Percentiles rank a stretch among this genome's conserved stretches.
phyloP scores from a whole-genome alignment of 2,888 invertebrate species.

The Megastigmus dorsalis region DNA sequence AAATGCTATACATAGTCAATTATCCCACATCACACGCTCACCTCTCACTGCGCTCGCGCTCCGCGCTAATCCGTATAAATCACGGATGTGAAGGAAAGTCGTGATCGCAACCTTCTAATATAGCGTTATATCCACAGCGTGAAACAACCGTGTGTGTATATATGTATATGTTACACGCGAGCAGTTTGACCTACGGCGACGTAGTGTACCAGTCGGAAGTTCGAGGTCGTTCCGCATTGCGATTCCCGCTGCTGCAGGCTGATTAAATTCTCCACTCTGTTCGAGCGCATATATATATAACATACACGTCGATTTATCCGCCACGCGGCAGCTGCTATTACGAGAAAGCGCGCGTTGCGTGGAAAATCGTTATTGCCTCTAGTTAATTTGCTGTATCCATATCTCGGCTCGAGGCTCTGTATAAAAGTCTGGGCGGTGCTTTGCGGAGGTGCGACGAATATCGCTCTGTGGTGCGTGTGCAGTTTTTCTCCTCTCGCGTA shows the following conservation, averaged over 20 bases:
- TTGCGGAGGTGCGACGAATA: neutral
- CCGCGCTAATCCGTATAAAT: neutral
- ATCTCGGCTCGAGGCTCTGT: neutral
- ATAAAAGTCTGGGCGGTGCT: neutral
- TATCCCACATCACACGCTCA: too few species aligned
- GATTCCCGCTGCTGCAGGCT: neutral
- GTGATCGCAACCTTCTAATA: neutral
- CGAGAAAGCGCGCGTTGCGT: slow-evolving; percentile 17
- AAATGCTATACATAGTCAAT: too few species aligned
- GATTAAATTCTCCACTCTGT: slow-evolving; percentile 27
- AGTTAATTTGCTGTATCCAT: neutral
- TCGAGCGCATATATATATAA: neutral
- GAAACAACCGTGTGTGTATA: too few species aligned
- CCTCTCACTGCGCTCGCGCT: too few species aligned
- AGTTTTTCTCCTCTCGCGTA: too few species aligned
- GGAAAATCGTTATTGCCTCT: slow-evolving; percentile 16
- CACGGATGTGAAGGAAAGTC: slow-evolving; percentile 31
- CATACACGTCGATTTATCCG: too few species aligned
- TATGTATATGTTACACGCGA: too few species aligned
- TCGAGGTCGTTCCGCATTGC: slow-evolving; percentile 55
- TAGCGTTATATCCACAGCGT: too few species aligned
- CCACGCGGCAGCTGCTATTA: neutral
- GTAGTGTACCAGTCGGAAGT: slow-evolving; percentile 46
- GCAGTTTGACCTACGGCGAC: slow-evolving; percentile 39
- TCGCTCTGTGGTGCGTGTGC: neutral